phyloP scores from a whole-genome alignment of 2,797 vertebrate genomes.

The Periparus ater region DNA sequence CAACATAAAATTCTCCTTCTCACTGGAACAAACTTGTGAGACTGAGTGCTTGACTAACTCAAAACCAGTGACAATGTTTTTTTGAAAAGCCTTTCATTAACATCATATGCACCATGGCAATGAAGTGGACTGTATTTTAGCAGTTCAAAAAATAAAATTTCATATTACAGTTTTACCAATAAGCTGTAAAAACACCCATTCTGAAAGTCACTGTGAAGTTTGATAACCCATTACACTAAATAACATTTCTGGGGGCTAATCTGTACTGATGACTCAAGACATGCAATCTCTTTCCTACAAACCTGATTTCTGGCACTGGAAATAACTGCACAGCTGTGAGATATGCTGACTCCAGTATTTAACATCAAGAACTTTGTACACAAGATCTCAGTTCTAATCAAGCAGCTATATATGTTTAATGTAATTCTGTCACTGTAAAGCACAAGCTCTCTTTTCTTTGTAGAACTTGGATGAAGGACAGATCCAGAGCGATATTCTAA shows the following conservation, averaged over 20 bases:
- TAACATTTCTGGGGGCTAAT: background rate
- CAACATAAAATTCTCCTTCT: background rate
- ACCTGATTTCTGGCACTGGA: constrained; percentile 11
- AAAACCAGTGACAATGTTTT: background rate
- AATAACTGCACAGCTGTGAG: constrained; percentile 34
- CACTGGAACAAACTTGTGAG: background rate
- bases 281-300: background rate
- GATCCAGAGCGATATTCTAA: background rate
- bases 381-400: background rate
- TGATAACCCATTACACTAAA: background rate
- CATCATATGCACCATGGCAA: background rate
- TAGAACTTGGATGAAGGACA: background rate
- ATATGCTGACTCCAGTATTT: background rate
- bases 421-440: background rate
- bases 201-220: background rate
- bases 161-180: background rate
- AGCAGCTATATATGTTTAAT: background rate
- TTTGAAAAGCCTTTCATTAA: background rate
- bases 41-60: background rate
- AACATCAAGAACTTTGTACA: background rate
- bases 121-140: background rate
- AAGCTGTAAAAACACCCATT: background rate
- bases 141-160: background rate
- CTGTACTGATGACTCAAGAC: background rate
- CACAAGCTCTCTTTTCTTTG: background rate